These are phyloP conservation scores for Prolemur simus DNA, from an alignment of 2,113 vertebrate genomes.

Conservation along the genomic window DNA sequence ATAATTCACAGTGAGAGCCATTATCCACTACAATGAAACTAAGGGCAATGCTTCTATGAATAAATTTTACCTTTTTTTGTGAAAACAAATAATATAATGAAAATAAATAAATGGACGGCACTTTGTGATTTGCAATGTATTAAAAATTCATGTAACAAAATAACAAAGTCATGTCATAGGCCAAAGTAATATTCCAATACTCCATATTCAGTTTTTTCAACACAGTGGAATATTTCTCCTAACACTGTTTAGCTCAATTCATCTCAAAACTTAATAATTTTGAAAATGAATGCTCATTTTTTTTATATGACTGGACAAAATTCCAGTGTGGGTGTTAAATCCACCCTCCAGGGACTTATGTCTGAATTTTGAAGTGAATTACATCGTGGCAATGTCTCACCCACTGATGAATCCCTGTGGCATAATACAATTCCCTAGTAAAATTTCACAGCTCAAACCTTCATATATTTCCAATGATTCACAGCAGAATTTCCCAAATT, in stretches of 20 bases:
- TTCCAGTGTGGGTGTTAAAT: background rate
- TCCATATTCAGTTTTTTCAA: background rate
- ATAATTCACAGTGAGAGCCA: background rate
- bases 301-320: background rate
- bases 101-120: background rate
- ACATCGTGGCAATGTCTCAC: background rate
- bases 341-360: background rate
- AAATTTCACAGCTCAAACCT: background rate
- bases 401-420: background rate
- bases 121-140: background rate
- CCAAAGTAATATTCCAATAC: background rate
- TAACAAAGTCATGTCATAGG: background rate
- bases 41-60: background rate
- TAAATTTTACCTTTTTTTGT: background rate
- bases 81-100: background rate
- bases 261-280: background rate
- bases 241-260: background rate
- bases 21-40: background rate
- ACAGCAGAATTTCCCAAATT: background rate
- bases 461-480: constrained; percentile 2
- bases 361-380: background rate
- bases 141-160: background rate
- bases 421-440: background rate
- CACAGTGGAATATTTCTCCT: background rate
- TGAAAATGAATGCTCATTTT: constrained; percentile 29